A percentile compares a stretch with the other conserved stretches of the same genome.
Conservation (phyloP, 2,113 vertebrate species). For the Mesoclemmys tuberculata region DNA sequence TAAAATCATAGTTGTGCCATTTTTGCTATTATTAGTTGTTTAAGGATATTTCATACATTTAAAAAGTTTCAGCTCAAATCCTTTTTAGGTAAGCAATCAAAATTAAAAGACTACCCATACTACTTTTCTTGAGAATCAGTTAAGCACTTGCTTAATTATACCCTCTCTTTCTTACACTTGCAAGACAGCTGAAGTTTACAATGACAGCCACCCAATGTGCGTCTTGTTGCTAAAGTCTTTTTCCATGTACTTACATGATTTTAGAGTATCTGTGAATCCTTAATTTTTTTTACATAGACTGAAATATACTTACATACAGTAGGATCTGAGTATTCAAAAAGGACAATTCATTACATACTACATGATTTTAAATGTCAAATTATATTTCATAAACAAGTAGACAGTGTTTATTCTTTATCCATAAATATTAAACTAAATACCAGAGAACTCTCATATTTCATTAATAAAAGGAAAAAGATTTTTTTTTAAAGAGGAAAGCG, state of each 20-base stretch:
- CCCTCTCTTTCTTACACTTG: neutral
- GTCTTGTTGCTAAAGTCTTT: neutral
- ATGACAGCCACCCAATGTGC: slow-evolving; percentile 6
- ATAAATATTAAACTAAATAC: neutral
- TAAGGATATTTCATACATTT: neutral
- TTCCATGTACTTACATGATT: neutral
- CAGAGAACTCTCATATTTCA: neutral
- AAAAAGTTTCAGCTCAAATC: neutral
- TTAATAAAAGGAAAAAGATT: slow-evolving; percentile 28
- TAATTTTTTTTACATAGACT: neutral
- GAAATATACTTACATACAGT: neutral
- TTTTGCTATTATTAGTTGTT: neutral
- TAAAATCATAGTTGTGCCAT: neutral
- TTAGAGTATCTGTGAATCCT: neutral
- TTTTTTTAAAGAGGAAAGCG: slow-evolving; percentile 28
- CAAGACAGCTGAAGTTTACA: neutral
- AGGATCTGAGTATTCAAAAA: neutral
- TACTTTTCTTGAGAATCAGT: too few relatives aligned
- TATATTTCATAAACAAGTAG: neutral
- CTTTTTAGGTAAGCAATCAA: neutral
- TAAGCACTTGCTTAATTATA: neutral
- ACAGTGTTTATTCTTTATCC: neutral
- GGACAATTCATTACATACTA: neutral
- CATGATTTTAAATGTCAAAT: neutral
- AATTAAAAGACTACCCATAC: neutral